phyloP scores from a whole-genome alignment of 2,113 vertebrate genomes.

The Eudorcas thomsonii region DNA sequence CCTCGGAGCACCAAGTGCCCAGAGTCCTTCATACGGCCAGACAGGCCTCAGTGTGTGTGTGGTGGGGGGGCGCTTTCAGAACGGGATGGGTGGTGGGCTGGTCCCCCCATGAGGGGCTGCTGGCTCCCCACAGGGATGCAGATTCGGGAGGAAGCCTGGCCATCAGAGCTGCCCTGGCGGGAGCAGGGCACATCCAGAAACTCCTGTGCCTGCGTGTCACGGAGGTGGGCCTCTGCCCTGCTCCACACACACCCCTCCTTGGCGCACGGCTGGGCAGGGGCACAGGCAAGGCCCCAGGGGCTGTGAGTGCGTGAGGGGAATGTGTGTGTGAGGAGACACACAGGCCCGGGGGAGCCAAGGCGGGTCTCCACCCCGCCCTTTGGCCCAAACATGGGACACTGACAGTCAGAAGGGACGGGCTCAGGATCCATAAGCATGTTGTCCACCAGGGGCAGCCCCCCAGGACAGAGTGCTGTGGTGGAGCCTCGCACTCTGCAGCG shows the following conservation, averaged over 20 bases:
- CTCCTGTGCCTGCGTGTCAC: background rate
- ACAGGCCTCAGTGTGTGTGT: background rate
- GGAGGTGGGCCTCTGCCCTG: background rate
- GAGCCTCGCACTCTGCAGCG: background rate
- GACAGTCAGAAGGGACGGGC: background rate
- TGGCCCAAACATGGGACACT: background rate
- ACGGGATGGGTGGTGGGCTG: too few relatives aligned
- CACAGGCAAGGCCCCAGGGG: background rate
- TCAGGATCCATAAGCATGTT: background rate
- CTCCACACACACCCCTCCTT: background rate
- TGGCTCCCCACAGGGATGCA: background rate
- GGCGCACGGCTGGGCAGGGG: background rate
- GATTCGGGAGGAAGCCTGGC: background rate
- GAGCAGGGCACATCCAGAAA: background rate
- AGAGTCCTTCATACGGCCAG: background rate
- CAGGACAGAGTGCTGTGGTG: background rate
- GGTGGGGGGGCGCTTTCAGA: background rate
- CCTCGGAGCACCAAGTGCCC: background rate
- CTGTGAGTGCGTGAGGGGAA: background rate
- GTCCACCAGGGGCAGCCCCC: background rate
- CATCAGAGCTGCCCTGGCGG: background rate
- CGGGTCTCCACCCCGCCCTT: background rate
- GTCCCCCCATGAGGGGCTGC: background rate
- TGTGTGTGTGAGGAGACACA: background rate
- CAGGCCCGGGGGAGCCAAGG: background rate